Evolutionary conservation across 2,113 vertebrate genomes (phyloP).

Genomic region (Alligator sinensis): DNA sequence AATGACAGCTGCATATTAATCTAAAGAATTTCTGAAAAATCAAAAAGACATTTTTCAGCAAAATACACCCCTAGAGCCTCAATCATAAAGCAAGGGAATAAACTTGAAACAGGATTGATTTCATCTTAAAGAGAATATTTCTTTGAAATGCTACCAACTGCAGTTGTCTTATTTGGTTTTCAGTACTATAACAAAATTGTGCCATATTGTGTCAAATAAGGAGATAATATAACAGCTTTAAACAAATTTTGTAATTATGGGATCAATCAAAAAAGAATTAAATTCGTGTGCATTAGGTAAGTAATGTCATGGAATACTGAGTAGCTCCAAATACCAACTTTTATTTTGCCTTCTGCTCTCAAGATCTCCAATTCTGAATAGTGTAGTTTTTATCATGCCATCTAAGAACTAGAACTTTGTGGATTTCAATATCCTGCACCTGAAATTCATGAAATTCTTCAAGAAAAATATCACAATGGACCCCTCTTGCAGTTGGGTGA

Average conservation of each 20-base stretch:
- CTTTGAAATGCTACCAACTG: constrained; percentile 96
- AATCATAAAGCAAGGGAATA: constrained; percentile 86
- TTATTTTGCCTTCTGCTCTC: neutral
- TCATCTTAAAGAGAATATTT: constrained; percentile 93
- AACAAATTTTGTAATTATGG: constrained; percentile 93
- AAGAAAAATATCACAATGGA: constrained; percentile 2
- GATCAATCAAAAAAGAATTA: constrained; percentile 82
- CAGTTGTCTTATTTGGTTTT: constrained; percentile 89
- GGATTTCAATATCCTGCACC: neutral
- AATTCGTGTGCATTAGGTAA: constrained; percentile 70
- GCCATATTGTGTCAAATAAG: constrained; percentile 97
- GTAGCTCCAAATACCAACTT: constrained; percentile 46
- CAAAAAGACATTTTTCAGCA: constrained; percentile 93
- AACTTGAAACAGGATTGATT: constrained; percentile 99
- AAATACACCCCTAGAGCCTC: constrained; percentile 93
- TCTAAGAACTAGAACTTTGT: neutral
- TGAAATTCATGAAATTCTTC: neutral
- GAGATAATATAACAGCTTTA: constrained; percentile 91
- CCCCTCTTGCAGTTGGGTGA: neutral
- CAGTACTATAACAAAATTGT: constrained; percentile 92
- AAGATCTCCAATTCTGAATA: neutral
- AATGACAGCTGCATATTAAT: constrained; percentile 99
- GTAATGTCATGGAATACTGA: constrained; percentile 73
- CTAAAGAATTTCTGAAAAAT: constrained; percentile 97
- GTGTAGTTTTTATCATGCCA: neutral